Conservation (phyloP, 53 echinoderm and acorn worm species). For the Arbacia lixula region DNA sequence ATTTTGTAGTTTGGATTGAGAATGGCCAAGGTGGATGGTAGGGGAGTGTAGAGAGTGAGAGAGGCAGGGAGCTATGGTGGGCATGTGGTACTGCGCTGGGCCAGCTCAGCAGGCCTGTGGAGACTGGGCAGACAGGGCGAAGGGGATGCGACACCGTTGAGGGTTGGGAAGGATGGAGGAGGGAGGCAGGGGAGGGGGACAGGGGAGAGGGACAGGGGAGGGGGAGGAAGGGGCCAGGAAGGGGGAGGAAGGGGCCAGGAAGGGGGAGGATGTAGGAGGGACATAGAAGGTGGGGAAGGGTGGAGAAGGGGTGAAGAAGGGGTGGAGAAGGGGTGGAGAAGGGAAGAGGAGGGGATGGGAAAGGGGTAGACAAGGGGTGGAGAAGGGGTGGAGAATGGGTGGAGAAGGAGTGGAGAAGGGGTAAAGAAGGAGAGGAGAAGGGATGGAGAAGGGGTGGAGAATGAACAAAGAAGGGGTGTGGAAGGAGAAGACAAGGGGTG, state of each 20-base stretch:
- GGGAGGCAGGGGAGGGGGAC: not conserved
- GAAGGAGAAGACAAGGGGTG: not conserved
- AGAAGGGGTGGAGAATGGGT: not conserved
- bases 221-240: not conserved
- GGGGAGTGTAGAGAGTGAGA: no score
- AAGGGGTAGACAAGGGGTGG: not conserved
- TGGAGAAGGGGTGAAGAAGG: not conserved
- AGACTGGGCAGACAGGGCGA: constrained; percentile 1
- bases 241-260: not conserved
- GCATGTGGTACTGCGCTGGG: constrained; percentile 23
- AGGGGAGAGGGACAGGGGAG: not conserved
- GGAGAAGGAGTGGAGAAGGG: not conserved
- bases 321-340: not conserved
- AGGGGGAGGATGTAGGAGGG: constrained; percentile 2
- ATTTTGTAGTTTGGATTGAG: no score
- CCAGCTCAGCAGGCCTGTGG: not conserved
- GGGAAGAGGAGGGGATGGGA: not conserved
- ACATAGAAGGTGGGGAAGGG: not conserved
- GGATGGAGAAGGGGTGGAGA: not conserved
- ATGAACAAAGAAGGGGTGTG: not conserved
- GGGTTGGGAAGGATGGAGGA: not conserved
- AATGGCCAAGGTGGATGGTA: no score
- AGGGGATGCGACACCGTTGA: not conserved
- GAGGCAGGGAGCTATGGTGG: constrained; percentile 11
- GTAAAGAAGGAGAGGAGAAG: not conserved